phyloP scores from a whole-genome alignment of 2,113 vertebrate species.

The Myocastor coypus region DNA sequence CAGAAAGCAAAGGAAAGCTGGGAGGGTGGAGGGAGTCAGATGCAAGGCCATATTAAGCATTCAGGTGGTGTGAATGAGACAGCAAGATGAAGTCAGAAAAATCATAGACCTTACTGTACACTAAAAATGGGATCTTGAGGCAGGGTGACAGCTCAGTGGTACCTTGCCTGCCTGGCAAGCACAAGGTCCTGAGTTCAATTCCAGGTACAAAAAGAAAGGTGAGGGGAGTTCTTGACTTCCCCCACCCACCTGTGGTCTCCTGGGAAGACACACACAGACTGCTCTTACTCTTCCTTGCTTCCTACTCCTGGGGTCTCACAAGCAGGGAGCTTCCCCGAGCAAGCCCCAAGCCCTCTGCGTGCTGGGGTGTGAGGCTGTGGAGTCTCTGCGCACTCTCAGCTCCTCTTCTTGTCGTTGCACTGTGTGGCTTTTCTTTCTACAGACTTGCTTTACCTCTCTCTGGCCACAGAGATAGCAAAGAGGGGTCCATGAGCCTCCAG shows the following conservation, averaged over 20 bases:
- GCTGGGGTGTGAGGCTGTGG: rapidly evolving
- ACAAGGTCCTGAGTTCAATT: too few species aligned
- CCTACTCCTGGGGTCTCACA: background rate
- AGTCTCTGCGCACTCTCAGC: background rate
- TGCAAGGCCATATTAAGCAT: background rate
- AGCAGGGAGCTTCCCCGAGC: background rate
- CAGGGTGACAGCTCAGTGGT: too few species aligned
- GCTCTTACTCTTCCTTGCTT: background rate
- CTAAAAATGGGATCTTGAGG: background rate
- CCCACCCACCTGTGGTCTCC: background rate
- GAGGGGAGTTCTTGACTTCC: too few species aligned
- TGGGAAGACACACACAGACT: background rate
- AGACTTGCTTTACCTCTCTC: background rate
- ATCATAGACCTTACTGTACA: background rate
- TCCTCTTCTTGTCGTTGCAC: background rate
- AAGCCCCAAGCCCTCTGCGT: background rate
- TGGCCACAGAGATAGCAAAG: background rate
- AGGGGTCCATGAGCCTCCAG: background rate
- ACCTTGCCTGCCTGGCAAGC: too few species aligned
- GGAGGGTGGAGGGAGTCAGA: background rate
- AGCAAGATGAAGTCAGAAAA: background rate
- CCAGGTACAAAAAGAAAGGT: too few species aligned
- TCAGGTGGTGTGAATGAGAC: background rate
- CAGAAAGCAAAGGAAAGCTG: background rate
- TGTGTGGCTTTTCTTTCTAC: background rate